Percentiles rank a stretch among this genome's conserved stretches.
These are phyloP conservation scores for Rallus limicola DNA, from an alignment of 2,113 vertebrate genomes.

Conservation along the genomic window DNA sequence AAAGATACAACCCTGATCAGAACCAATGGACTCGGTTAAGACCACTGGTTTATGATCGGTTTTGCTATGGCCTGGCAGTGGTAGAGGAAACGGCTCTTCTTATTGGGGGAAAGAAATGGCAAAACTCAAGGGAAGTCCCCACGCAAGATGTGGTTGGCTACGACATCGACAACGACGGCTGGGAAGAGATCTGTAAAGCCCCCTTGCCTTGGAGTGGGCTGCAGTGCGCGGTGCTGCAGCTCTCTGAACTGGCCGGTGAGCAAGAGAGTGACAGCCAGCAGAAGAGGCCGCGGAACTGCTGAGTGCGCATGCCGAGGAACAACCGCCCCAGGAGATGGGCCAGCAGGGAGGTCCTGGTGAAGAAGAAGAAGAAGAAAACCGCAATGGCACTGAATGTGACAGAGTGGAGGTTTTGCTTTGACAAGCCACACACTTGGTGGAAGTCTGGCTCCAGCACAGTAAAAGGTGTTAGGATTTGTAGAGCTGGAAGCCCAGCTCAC, in stretches of 20 bases:
- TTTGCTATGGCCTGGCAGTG: conserved; percentile 87
- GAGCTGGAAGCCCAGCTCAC: neutral
- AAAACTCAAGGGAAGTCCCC: conserved; percentile 84
- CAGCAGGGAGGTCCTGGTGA: neutral
- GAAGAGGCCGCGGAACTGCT: neutral
- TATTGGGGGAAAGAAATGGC: conserved; percentile 92
- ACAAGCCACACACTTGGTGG: neutral
- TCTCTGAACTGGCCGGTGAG: conserved; percentile 65
- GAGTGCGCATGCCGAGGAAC: neutral
- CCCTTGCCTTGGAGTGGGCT: conserved; percentile 86
- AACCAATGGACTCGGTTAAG: conserved; percentile 90
- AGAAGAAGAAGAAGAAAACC: neutral
- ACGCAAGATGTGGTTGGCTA: conserved; percentile 89
- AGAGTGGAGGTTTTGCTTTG: neutral
- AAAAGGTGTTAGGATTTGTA: neutral
- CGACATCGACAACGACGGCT: conserved; percentile 85
- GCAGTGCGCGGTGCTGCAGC: conserved; percentile 86
- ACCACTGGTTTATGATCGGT: conserved; percentile 85
- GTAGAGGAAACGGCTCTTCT: conserved; percentile 83
- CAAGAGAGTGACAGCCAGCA: neutral
- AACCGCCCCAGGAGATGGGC: neutral
- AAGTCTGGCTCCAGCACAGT: neutral
- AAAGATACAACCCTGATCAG: conserved; percentile 80
- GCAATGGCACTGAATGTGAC: neutral
- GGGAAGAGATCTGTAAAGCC: conserved; percentile 89